Percentiles rank a stretch among this genome's conserved stretches.
phyloP scores from a whole-genome alignment of 2,888 invertebrate species.

The Chalcosyrphus nemorum region DNA sequence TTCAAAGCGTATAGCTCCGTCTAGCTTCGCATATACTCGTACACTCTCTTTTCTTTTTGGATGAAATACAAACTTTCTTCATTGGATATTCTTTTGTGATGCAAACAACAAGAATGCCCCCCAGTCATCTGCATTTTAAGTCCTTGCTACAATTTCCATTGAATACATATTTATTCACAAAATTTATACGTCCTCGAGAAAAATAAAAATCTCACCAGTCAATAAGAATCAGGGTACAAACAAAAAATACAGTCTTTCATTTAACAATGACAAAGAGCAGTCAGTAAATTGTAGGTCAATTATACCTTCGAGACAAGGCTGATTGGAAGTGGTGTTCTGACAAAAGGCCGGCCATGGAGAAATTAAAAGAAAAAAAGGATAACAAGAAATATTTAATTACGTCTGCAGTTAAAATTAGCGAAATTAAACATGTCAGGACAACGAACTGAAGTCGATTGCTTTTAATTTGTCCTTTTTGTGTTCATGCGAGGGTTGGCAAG shows the following conservation, averaged over 20 bases:
- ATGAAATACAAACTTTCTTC: not conserved
- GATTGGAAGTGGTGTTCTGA: not conserved
- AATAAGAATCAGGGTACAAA: not conserved
- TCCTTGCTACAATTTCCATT: slow-evolving; percentile 14
- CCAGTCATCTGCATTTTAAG: slow-evolving; percentile 11
- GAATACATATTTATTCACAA: slow-evolving; percentile 4
- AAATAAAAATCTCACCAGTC: not conserved
- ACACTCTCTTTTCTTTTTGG: no score
- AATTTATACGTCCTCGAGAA: not conserved
- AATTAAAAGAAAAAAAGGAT: not conserved
- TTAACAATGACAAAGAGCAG: not conserved
- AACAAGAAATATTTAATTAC: not conserved
- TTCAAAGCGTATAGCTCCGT: no score
- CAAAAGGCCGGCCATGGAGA: no score
- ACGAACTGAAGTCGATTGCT: slow-evolving; percentile 22
- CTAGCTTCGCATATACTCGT: no score
- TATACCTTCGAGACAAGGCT: not conserved
- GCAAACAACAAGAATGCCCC: slow-evolving; percentile 10
- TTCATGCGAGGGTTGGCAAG: no score
- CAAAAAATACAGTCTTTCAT: not conserved
- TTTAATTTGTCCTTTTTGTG: not conserved
- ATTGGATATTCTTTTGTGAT: slow-evolving; percentile 15
- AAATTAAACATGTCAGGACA: slow-evolving; percentile 29
- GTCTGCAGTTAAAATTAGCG: slow-evolving; percentile 12
- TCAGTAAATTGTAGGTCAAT: slow-evolving; percentile 15